Conservation (phyloP, 2,113 vertebrate genomes). For the Amazona guildingii region DNA sequence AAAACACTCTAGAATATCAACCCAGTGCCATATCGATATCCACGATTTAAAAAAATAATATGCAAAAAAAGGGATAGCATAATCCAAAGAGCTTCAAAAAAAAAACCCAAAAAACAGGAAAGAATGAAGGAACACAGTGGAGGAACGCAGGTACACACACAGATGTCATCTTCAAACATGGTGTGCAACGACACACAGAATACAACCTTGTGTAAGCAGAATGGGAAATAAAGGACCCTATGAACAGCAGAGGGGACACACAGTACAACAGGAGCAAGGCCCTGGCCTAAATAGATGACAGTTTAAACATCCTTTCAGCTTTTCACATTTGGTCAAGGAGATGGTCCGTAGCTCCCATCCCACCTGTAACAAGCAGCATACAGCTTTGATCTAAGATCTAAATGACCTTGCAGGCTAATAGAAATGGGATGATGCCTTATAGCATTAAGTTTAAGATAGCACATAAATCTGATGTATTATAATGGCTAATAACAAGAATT, state of each 20-base stretch:
- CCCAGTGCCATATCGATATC: neutral
- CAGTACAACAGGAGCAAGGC: neutral
- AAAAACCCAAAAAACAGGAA: neutral
- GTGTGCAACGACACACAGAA: accelerated
- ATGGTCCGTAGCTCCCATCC: neutral
- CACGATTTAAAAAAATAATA: neutral
- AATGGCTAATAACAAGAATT: neutral
- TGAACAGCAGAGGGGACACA: neutral
- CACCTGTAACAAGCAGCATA: neutral
- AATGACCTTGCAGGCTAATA: neutral
- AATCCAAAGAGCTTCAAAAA: neutral
- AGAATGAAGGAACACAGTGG: neutral
- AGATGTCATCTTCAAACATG: neutral
- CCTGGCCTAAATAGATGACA: neutral
- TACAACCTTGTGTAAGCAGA: neutral
- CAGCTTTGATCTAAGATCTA: neutral
- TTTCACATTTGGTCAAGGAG: neutral
- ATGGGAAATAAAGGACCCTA: neutral
- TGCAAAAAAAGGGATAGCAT: neutral
- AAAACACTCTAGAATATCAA: neutral
- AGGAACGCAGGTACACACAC: neutral
- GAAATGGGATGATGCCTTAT: neutral
- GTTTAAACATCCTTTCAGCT: neutral
- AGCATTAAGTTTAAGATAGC: neutral
- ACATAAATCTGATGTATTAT: neutral